Conservation (phyloP, 30 jellyfish, hydroid and myxozoan genomes). For the Cassiopea andromeda region DNA sequence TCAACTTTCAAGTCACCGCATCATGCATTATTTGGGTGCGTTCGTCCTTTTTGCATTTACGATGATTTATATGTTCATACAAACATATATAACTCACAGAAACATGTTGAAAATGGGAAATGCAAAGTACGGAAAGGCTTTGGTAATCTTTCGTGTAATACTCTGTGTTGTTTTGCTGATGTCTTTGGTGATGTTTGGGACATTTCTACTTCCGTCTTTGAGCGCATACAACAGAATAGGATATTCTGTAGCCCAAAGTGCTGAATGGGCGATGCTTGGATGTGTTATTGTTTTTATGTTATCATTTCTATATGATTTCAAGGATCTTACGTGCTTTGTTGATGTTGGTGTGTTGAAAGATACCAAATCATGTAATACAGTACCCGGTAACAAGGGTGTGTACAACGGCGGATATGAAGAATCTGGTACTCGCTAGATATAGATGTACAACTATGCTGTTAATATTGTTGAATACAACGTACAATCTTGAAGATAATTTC, state of each 20-base stretch:
- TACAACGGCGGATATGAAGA: too few relatives aligned
- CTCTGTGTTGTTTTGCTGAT: slow-evolving; percentile 9
- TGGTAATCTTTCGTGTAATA: slow-evolving; percentile 9
- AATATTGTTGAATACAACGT: too few relatives aligned
- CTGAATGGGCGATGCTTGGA: slow-evolving; percentile 59
- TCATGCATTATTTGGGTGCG: slow-evolving; percentile 77
- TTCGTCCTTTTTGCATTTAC: slow-evolving; percentile 40
- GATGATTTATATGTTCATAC: slow-evolving; percentile 40
- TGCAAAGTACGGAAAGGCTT: background rate
- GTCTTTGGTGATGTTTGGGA: slow-evolving; percentile 35
- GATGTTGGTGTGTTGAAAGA: background rate
- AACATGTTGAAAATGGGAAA: background rate
- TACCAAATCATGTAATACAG: background rate
- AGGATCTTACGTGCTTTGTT: background rate
- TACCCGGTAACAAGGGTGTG: too few relatives aligned
- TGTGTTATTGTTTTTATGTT: slow-evolving; percentile 16
- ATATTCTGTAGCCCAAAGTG: slow-evolving; percentile 48
- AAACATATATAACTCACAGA: slow-evolving; percentile 52
- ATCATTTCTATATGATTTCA: slow-evolving; percentile 62
- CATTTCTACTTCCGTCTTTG: slow-evolving; percentile 49
- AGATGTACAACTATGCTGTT: too few relatives aligned
- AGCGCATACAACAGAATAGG: slow-evolving; percentile 48
- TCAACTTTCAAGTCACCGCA: slow-evolving; percentile 70
- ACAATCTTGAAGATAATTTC: too few relatives aligned
- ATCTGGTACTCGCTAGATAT: too few relatives aligned